phyloP scores from a whole-genome alignment of 1,140 invertebrate species.

The Lepidotrigona ventralis region DNA sequence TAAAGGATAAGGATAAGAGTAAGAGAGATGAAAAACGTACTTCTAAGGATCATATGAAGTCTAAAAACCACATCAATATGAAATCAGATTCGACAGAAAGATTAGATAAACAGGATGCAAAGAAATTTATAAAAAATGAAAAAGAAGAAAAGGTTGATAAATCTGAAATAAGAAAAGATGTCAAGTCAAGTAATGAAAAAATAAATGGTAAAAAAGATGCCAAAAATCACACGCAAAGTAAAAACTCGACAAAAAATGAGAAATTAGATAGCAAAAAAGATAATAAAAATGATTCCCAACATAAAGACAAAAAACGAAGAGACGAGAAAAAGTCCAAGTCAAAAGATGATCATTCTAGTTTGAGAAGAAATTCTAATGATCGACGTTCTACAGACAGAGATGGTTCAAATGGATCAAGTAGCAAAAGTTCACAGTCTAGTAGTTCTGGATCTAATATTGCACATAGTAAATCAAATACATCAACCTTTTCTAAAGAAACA shows the following conservation, averaged over 20 bases:
- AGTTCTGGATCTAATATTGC: conserved; percentile 61
- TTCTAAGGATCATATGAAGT: conserved; percentile 67
- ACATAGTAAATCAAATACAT: conserved; percentile 63
- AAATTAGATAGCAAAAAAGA: conserved; percentile 69
- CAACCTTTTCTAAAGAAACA: conserved; percentile 71
- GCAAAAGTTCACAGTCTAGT: conserved; percentile 71
- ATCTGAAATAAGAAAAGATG: conserved; percentile 51
- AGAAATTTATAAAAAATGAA: conserved; percentile 56
- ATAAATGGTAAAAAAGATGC: conserved; percentile 62
- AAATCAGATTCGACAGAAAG: conserved; percentile 55
- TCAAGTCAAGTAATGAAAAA: conserved; percentile 58
- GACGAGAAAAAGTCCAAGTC: conserved; percentile 76
- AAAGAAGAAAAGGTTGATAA: conserved; percentile 58
- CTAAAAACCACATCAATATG: conserved; percentile 49
- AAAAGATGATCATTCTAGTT: conserved; percentile 77
- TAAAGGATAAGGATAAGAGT: conserved; percentile 79
- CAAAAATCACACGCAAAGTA: conserved; percentile 58
- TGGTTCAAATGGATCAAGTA: conserved; percentile 77
- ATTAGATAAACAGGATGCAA: conserved; percentile 46
- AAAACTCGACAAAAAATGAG: conserved; percentile 63
- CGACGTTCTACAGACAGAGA: conserved; percentile 78
- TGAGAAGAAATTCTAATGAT: conserved; percentile 75
- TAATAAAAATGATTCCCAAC: conserved; percentile 52
- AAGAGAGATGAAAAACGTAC: conserved; percentile 66
- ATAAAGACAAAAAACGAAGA: conserved; percentile 74